Evolutionary conservation across 2,888 invertebrate genomes (phyloP).

Genomic region (Lycocerus yunnanus): DNA sequence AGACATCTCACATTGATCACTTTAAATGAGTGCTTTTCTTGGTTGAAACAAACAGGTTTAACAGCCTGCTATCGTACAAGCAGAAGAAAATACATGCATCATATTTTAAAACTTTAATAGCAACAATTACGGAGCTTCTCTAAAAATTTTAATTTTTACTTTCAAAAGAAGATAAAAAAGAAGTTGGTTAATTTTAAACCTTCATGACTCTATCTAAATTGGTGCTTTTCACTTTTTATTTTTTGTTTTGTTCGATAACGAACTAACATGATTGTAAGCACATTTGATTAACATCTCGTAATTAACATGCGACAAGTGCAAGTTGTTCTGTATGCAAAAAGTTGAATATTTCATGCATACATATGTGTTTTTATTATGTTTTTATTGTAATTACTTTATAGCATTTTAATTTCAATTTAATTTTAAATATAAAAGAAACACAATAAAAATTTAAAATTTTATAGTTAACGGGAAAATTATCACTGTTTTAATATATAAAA

Average conservation of each 20-base stretch:
- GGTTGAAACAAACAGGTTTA: constrained; percentile 22
- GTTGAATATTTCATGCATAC: background rate
- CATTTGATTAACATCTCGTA: background rate
- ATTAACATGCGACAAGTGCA: background rate
- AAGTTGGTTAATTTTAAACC: background rate
- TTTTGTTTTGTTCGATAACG: background rate
- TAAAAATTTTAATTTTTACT: background rate
- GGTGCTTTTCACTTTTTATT: background rate
- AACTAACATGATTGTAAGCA: background rate
- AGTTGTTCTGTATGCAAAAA: background rate
- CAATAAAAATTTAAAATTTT: background rate
- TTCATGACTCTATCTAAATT: background rate
- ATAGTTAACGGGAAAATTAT: background rate
- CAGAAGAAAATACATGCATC: constrained; percentile 6
- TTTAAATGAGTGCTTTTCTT: constrained; percentile 23
- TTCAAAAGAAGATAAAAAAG: background rate
- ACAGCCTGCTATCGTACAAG: constrained; percentile 10
- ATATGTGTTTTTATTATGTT: background rate
- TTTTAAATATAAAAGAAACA: background rate
- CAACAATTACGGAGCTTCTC: background rate
- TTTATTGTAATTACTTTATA: background rate
- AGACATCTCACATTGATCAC: constrained; percentile 21
- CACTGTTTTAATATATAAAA: background rate
- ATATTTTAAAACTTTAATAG: constrained; percentile 17
- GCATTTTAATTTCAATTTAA: background rate